Evolutionary conservation across 2,888 invertebrate genomes (phyloP), one percentile per base, ranked within the genome.

Genomic region (Blastobasis lacticolella): DNA sequence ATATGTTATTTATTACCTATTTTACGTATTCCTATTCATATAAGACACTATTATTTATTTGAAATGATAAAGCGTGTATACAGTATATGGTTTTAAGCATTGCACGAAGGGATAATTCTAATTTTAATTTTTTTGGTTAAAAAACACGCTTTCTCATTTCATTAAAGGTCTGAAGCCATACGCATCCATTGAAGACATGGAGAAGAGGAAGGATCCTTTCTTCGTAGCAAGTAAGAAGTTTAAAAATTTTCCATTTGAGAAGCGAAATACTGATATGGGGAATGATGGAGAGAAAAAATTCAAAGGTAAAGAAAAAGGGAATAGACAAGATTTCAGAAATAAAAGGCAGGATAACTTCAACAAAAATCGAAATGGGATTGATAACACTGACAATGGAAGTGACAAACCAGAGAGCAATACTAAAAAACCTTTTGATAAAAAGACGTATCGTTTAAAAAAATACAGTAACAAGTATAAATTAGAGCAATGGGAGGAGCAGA

Each of bases 381-480:
- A 5, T 7, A 91, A 91, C 61, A 91, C 90, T 67, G 88, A 23
- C 23, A 23, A 53, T 41, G 58, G 50, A 44, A 54, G 53, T 5
- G 50, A 50, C 1, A n/a, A 42, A 8, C n/a, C 45, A n/a, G 41
- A 42, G 4, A 52, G 51, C n/a, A 38, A 54, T 50, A 59, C 69
- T 1, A 91, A 91, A 62, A 92, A 90, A 68, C 89, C 89, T 0
- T 93, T 93, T 69, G 91, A 93, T 62, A 93, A 93, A 65, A 92
- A 91, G 58, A 81, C 88, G 37, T 93, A 92, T 67, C 84, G 93
- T 41, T 62, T 92, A 41, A 89, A 92, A 61, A 92, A 92, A 64
- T 93, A 93, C 66, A 93, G 92, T 63, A 92, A 92, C 50, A 92
- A 93, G 66, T 92, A 91, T 57, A 92, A 92, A 75, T 76, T 93